Evolutionary conservation across 1,140 invertebrate genomes (phyloP), one percentile per base, ranked within the genome.

Genomic region (Heliconius himera): DNA sequence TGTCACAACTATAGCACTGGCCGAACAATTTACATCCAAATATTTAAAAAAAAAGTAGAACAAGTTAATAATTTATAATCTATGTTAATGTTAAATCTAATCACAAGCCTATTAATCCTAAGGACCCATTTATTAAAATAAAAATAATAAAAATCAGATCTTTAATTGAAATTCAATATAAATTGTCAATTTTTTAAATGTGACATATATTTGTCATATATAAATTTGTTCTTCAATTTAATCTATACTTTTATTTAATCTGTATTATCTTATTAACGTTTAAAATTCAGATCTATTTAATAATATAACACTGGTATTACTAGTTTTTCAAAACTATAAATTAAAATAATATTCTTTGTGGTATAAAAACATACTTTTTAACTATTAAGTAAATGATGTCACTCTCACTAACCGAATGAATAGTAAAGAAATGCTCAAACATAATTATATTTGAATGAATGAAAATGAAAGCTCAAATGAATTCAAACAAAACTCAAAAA

Each of bases 121-220:
- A 66, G 60, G 60, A 66, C 60, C 22, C 60, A 66, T 66, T 66
- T 66, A 13, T 66, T 22, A n/a, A n/a, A 18, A 56, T 2, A 54
- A 36, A 13, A 18, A 74, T 74, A 56, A 74, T 36, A 66, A 49
- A 76, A 76, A 76, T 76, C 74, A 76, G 74, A 76, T 76, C 74
- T 70, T 46, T 20, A 46, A 16, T 70, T 36, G 60, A 70, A 38
- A 66, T 75, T 38, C 11, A 38, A 20, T 60, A 75, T 38, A 20
- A 56, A 56, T 11, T 60, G 56, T 60, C 56, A 26, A 20, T 8
- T 20, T 20, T 20, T 54, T n/a, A 11, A 56, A 66, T 29, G 13
- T 26, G 3, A 29, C 9, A 29, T 26, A 6, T 26, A 66, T 11
- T 13, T 66, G 22, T 66, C 26, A 66, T 26, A 66, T 56, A 66